phyloP scores from a whole-genome alignment of 2,888 invertebrate genomes.

The Chrysolina oricalcia region DNA sequence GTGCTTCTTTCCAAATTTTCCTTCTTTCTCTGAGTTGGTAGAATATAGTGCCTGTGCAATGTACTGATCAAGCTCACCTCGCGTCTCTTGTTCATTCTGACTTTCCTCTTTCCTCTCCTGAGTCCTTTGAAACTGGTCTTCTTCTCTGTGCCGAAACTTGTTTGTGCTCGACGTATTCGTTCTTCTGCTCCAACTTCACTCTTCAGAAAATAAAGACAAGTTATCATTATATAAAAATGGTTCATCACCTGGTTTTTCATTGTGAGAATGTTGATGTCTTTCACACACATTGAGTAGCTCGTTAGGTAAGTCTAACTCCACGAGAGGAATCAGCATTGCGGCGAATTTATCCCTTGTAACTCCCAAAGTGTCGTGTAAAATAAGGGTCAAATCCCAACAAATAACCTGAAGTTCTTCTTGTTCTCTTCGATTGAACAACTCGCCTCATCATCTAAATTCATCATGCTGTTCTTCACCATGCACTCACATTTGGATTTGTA shows the following conservation, averaged over 20 bases:
- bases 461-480: too few species aligned
- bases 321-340: too few species aligned
- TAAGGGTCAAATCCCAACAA: too few species aligned
- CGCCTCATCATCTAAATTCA: too few species aligned
- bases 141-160: not conserved
- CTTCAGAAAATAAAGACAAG: not conserved
- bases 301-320: not conserved
- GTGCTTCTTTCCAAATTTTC: not conserved
- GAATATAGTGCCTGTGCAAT: too few species aligned
- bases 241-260: not conserved
- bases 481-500: too few species aligned
- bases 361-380: too few species aligned
- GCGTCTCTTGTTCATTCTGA: not conserved
- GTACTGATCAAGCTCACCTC: not conserved
- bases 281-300: not conserved
- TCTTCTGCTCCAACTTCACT: not conserved
- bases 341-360: too few species aligned
- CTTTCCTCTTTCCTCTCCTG: not conserved
- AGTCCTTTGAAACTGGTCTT: not conserved
- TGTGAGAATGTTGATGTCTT: not conserved
- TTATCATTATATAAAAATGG: not conserved
- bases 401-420: too few species aligned
- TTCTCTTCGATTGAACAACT: too few species aligned
- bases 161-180: not conserved
- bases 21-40: not conserved